Evolutionary conservation across 2,113 vertebrate species (phyloP).

Genomic region (Naja naja): DNA sequence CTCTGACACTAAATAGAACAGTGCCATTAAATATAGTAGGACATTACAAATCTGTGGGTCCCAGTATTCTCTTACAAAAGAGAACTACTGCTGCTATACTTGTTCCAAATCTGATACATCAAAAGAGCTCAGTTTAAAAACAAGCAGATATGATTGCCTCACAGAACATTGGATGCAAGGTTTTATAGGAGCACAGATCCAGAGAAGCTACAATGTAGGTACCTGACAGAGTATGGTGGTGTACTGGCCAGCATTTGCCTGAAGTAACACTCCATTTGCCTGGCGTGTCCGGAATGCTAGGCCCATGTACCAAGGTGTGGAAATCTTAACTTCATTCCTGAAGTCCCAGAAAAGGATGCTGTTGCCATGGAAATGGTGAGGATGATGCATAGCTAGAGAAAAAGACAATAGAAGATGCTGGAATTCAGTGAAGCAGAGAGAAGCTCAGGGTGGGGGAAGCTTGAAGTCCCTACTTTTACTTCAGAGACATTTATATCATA

Average conservation of each 20-base stretch:
- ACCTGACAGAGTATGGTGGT: conserved; percentile 92
- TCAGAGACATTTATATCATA: not conserved
- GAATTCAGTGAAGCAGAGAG: not conserved
- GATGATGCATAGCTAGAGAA: conserved; percentile 86
- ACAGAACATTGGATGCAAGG: not conserved
- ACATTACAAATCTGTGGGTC: not conserved
- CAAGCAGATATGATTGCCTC: not conserved
- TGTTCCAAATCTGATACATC: not conserved
- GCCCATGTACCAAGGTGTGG: conserved; percentile 92
- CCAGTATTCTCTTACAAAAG: not conserved
- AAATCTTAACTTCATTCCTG: conserved; percentile 88
- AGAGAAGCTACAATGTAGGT: not conserved
- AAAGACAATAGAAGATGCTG: conserved; percentile 31
- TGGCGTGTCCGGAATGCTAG: conserved; percentile 89
- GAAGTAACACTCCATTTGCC: conserved; percentile 83
- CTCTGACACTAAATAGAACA: not conserved
- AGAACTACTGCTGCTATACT: not conserved
- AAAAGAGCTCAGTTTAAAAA: not conserved
- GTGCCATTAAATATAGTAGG: not conserved
- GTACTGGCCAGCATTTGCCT: conserved; percentile 90
- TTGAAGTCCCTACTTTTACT: not conserved
- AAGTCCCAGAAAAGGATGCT: conserved; percentile 93
- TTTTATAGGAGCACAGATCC: not conserved
- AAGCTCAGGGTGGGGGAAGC: not conserved
- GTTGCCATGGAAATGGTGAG: conserved; percentile 90